phyloP scores from a whole-genome alignment of 1,140 invertebrate genomes.

The Trinorchestia longiramus region DNA sequence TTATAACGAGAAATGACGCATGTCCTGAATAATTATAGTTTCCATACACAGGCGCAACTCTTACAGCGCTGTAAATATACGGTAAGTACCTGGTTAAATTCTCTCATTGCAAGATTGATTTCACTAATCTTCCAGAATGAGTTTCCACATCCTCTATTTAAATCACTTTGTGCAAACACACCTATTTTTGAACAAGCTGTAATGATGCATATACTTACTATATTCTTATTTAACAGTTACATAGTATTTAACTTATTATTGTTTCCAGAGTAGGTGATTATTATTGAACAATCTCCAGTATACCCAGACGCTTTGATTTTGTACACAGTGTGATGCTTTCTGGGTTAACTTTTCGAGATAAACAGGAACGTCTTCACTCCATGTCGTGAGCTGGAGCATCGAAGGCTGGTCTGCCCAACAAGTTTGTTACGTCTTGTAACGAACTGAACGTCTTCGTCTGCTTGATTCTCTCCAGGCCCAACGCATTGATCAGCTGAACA shows the following conservation, averaged over 20 bases:
- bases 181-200: neutral
- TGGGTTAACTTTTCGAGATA: neutral
- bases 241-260: neutral
- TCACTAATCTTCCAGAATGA: neutral
- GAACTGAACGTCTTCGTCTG: constrained; percentile 29
- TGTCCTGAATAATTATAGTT: neutral
- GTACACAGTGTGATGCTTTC: neutral
- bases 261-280: neutral
- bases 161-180: neutral
- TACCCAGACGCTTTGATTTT: neutral
- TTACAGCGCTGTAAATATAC: neutral
- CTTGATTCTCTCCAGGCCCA: constrained; percentile 41
- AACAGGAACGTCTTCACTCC: neutral
- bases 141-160: neutral
- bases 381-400: constrained; percentile 22
- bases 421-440: neutral
- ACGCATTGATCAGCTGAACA: neutral
- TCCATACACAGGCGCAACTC: neutral
- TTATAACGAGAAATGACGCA: neutral
- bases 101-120: neutral
- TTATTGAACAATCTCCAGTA: too few species aligned
- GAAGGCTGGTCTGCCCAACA: constrained; percentile 29
- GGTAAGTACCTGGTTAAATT: neutral
- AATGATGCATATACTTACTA: neutral
- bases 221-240: neutral